Conservation (phyloP, 2,888 invertebrate species). For the Zhengitettix transpicula region DNA sequence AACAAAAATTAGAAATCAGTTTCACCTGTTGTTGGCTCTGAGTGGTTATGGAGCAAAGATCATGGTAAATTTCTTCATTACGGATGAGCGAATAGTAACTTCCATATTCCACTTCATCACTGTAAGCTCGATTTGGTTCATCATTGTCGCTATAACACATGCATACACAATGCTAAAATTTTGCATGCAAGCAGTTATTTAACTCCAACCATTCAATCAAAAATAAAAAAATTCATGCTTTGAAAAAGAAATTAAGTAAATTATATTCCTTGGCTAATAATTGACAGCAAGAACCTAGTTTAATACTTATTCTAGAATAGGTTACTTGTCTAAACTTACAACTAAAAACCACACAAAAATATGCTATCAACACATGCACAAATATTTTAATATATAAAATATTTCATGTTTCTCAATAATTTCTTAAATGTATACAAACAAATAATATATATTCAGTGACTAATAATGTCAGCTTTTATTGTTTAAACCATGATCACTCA, state of each 20-base stretch:
- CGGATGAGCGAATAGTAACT: slow-evolving; percentile 54
- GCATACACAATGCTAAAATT: slow-evolving; percentile 7
- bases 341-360: background rate
- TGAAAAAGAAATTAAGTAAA: no score
- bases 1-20: background rate
- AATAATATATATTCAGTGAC: no score
- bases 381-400: no score
- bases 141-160: slow-evolving; percentile 22
- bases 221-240: background rate
- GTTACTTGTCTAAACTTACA: background rate
- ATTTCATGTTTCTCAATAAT: no score
- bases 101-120: slow-evolving; percentile 39
- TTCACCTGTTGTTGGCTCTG: slow-evolving; percentile 35
- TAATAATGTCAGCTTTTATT: no score
- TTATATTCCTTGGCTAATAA: no score
- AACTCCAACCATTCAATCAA: background rate
- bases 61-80: slow-evolving; percentile 89
- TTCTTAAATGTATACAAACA: no score
- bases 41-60: slow-evolving; percentile 61
- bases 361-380: background rate
- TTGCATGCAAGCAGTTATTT: background rate
- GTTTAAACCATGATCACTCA: no score
- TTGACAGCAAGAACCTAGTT: no score
- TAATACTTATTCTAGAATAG: background rate
- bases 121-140: slow-evolving; percentile 19